Base-by-base conservation (phyloP, 2,797 vertebrate genomes). In the Trematomus bernacchii region DNA sequence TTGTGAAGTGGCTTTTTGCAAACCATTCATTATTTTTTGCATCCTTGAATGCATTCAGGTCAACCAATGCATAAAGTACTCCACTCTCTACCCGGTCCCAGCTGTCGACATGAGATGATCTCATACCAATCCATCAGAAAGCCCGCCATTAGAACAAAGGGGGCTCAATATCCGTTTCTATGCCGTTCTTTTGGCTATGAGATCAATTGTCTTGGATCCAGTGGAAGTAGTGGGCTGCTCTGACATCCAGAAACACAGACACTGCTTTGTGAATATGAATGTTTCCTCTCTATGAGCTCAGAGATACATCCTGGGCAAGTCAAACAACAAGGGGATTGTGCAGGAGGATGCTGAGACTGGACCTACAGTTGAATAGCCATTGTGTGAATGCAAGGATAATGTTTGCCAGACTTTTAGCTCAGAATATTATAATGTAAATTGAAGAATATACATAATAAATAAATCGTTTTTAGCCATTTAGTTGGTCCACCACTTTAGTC, bases 401-500 rank as follows among this genome's bases (percentile, higher is more conserved):
- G 85, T 92, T 92, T 91, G 91, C 85, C 91, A 92, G 91, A 89
- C 77, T 63, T 71, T 85, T 81, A 64, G 78, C 86, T 93, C 91
- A 88, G 89, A 92, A 77, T 84, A 72, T 66, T 6, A n/a, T 63
- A 58, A 75, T n/a, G 16, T 46, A 14, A 37, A 33, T 18, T 65
- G 44, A 66, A 75, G 64, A 51, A 58, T 9, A 63, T 27, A 11
- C 30, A 27, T 0, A 46, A 23, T 55, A 47, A 65, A 63, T 47
- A 50, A 16, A 43, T 67, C 1, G 5, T 53, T 51, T 66, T 33
- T 11, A 74, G n/a, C 11, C 15, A 42, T 14, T 19, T 4, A 33
- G 15, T 27, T 16, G 3, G 21, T 48, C 18, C 16, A 43, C 10
- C 21, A 47, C 33, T 60, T 15, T 55, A 18, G 37, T 42, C 10